These are phyloP conservation scores for Arrhamphus sclerolepis DNA, from an alignment of 2,797 vertebrate species.

Conservation along the genomic window DNA sequence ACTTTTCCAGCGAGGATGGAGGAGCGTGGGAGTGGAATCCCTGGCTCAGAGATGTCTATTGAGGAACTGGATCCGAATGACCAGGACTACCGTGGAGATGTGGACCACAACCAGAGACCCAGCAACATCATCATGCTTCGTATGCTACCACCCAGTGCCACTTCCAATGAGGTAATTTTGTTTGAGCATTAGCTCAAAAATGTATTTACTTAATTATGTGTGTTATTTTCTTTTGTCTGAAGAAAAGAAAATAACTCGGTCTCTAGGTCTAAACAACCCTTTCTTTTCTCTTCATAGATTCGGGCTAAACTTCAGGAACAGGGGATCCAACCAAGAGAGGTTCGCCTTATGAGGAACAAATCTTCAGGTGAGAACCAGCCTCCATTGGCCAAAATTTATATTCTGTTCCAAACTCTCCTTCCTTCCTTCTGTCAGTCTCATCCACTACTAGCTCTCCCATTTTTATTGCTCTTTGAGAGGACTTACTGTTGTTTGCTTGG, in stretches of 20 bases:
- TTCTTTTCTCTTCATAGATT: conserved; percentile 77
- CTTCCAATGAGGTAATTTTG: conserved; percentile 85
- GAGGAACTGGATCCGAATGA: conserved; percentile 86
- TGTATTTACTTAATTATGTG: too few species aligned
- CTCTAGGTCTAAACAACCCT: conserved; percentile 2
- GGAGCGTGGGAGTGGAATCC: conserved; percentile 50
- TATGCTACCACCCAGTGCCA: conserved; percentile 90
- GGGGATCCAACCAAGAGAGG: conserved; percentile 88
- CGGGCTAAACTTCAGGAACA: conserved; percentile 88
- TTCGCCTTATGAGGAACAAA: conserved; percentile 93
- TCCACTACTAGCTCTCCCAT: conserved; percentile 35
- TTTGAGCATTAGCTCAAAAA: neutral
- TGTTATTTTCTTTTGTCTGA: too few species aligned
- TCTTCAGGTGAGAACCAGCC: conserved; percentile 90
- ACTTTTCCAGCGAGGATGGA: conserved; percentile 59
- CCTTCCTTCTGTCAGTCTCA: conserved; percentile 21
- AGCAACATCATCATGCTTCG: conserved; percentile 95
- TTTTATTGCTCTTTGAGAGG: conserved; percentile 28
- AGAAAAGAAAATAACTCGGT: too few species aligned
- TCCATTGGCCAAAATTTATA: conserved; percentile 16
- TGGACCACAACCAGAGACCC: conserved; percentile 85
- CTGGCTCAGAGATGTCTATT: conserved; percentile 54
- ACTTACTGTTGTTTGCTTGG: conserved; percentile 19
- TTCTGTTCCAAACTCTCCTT: conserved; percentile 1
- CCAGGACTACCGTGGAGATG: conserved; percentile 90